Conservation (phyloP, 2,888 invertebrate species). For the Lasioglossum marginatum region DNA sequence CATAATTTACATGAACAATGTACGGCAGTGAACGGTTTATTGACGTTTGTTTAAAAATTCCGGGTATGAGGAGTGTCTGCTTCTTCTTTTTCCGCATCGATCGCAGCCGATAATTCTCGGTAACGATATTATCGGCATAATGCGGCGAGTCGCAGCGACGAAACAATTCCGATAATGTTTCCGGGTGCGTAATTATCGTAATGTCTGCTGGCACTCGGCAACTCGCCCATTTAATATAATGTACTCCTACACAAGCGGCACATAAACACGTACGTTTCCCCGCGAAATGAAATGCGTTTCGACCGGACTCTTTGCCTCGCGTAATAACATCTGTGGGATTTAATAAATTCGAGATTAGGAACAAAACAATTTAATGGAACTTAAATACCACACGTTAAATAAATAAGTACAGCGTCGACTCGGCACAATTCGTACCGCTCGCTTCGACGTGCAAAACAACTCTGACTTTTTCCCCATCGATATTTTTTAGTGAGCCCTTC, state of each 20-base stretch:
- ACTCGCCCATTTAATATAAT: constrained; percentile 71
- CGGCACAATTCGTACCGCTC: no score
- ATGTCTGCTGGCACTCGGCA: constrained; percentile 51
- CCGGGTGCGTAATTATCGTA: constrained; percentile 67
- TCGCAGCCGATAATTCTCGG: constrained; percentile 29
- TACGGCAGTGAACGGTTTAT: no score
- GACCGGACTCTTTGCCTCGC: constrained; percentile 24
- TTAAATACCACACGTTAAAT: no score
- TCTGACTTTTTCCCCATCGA: no score
- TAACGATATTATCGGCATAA: constrained; percentile 55
- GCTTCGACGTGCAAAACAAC: no score
- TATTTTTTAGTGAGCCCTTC: no score
- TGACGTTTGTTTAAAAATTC: no score
- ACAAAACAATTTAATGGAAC: no score
- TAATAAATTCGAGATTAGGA: no score
- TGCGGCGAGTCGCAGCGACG: constrained; percentile 38
- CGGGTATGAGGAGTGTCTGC: no score
- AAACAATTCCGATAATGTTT: constrained; percentile 60
- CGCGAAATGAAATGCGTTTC: constrained; percentile 60
- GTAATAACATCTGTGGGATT: neutral
- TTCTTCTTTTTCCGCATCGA: neutral
- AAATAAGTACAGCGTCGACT: no score
- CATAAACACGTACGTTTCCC: neutral
- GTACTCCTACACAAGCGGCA: constrained; percentile 14
- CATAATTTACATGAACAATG: no score